Evolutionary conservation across 2,113 vertebrate species (phyloP), one percentile per base, ranked within the genome.

Genomic region (Candoia aspera): DNA sequence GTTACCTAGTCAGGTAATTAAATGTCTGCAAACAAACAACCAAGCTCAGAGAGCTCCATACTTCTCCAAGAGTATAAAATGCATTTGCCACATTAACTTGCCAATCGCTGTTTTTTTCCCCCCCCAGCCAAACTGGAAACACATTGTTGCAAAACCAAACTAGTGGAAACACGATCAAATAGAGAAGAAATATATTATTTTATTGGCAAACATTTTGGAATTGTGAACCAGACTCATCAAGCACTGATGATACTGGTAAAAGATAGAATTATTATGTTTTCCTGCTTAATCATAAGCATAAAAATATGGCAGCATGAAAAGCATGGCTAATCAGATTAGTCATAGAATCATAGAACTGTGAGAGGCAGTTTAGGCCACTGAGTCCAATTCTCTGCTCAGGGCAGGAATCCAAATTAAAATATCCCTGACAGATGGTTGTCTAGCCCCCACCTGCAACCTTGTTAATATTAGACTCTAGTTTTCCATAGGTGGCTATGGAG

Each of bases 231-330:
- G 54, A 92, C 0, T 1, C 13, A 64, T 6, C 2, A 59, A 54
- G 24, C 46, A 79, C 8, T 8, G 64, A 93, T 57, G 83, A 49
- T 49, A 5, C 87, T 49, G 87, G 91, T 55, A 87, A 86, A 95
- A 90, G 54, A 83, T 26, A 58, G 91, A 85, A 95, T 96, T 95
- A 93, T 87, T 88, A 11, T 13, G 59, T 57, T 49, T 91, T 92
- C 93, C 91, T 95, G 91, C 87, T 91, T n/a, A 89, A 92, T 59
- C 68, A 64, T 90, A 37, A 59, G 29, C 0, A 24, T 21, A 73
- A 89, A 90, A 86, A 85, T 29, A 90, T 62, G 84, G 89, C 58
- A 89, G 93, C 92, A 95, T 15, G 0, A 3, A 89, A 90, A 92
- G 90, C 26, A 53, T 5, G 4, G 46, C 60, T 93, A 94, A 94